Conservation (phyloP, 2,888 invertebrate genomes). For the Ennomos erosarius region DNA sequence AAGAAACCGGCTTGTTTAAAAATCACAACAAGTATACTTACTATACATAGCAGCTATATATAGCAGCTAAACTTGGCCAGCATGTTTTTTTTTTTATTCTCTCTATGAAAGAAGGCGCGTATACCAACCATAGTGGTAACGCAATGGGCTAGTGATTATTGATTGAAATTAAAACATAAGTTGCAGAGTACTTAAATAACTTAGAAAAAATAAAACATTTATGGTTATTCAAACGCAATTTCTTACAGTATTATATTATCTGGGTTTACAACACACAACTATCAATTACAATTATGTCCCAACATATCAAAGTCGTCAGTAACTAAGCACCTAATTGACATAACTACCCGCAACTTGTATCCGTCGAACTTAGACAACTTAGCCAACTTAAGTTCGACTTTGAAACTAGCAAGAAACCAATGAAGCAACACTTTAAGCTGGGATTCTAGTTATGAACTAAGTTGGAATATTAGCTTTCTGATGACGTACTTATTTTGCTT, state of each 20-base stretch:
- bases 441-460: conserved; percentile 18
- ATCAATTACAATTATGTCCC: conserved; percentile 20
- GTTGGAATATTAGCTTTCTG: conserved; percentile 25
- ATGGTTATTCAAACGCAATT: neutral
- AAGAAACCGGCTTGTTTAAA: no score
- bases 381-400: conserved; percentile 26
- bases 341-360: conserved; percentile 25
- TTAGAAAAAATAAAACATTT: neutral
- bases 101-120: no score
- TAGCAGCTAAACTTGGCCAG: no score
- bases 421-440: conserved; percentile 25
- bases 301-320: conserved; percentile 22
- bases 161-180: no score
- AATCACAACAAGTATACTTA: no score
- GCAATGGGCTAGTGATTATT: no score
- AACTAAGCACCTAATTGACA: conserved; percentile 26
- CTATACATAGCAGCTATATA: no score
- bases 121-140: no score
- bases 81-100: no score
- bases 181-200: no score
- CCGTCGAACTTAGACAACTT: conserved; percentile 24
- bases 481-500: conserved; percentile 13
- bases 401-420: conserved; percentile 26
- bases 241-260: no score
- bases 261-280: conserved; percentile 17